These are phyloP conservation scores for Tuberolachnus salignus DNA, from an alignment of 2,888 invertebrate genomes.

Conservation along the genomic window DNA sequence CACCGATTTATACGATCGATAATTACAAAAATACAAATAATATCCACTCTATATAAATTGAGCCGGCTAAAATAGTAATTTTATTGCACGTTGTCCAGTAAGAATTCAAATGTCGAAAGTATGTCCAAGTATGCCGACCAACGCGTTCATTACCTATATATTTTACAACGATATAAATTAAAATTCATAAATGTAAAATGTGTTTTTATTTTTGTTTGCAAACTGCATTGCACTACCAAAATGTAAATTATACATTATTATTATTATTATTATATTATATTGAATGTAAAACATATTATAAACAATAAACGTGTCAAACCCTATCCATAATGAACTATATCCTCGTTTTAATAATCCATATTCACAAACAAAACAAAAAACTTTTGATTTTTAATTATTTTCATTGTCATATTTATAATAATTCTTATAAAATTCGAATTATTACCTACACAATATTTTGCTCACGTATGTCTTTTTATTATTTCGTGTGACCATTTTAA, in stretches of 20 bases:
- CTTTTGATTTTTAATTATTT: not conserved
- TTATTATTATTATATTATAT: not conserved
- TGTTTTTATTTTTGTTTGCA: not conserved
- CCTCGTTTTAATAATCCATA: not conserved
- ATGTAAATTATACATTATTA: not conserved
- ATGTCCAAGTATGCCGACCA: too few relatives aligned
- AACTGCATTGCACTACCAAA: not conserved
- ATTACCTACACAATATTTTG: slow-evolving; percentile 17
- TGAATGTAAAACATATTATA: slow-evolving; percentile 2
- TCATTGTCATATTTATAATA: too few relatives aligned
- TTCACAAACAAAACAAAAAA: not conserved
- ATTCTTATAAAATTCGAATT: slow-evolving; percentile 8
- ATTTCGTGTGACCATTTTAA: not conserved
- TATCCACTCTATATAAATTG: too few relatives aligned
- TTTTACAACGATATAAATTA: too few relatives aligned
- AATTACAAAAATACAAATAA: too few relatives aligned
- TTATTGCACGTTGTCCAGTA: too few relatives aligned
- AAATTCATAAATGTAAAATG: not conserved
- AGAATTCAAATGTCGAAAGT: too few relatives aligned
- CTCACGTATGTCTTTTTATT: slow-evolving; percentile 6
- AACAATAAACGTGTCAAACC: not conserved
- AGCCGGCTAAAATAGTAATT: too few relatives aligned
- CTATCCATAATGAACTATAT: too few relatives aligned
- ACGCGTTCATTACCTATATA: too few relatives aligned
- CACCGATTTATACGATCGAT: too few relatives aligned